These are phyloP conservation scores for Stichodactyla mertensii DNA, from an alignment of 64 coral and sea anemone genomes.

Conservation along the genomic window DNA sequence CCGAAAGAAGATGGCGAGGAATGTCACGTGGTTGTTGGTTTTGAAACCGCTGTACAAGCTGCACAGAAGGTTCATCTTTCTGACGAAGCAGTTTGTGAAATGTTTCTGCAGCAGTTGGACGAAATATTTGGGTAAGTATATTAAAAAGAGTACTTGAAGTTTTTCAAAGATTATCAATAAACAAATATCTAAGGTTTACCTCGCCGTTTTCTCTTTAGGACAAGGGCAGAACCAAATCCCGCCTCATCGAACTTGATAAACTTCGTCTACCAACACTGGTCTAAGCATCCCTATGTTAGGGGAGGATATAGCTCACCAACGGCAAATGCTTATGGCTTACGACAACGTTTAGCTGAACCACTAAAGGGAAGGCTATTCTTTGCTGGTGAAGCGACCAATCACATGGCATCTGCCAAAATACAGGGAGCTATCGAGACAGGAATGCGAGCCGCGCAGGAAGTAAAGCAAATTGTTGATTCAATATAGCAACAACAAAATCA, in stretches of 20 bases:
- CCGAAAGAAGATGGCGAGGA: conserved; percentile 36
- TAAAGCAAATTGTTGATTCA: no score
- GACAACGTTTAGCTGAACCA: conserved; percentile 26
- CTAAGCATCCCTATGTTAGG: conserved; percentile 64
- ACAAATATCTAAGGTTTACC: no score
- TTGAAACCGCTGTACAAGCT: conserved; percentile 67
- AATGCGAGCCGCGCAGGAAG: no score
- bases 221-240: no score
- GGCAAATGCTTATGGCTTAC: conserved; percentile 39
- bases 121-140: conserved; percentile 84
- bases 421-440: no score
- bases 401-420: no score
- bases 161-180: no score
- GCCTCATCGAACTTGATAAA: background rate
- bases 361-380: background rate
- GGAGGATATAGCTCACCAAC: conserved; percentile 77
- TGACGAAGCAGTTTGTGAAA: conserved; percentile 53
- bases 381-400: no score
- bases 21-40: conserved; percentile 77
- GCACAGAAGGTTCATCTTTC: conserved; percentile 53
- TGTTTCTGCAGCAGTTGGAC: conserved; percentile 69
- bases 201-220: no score
- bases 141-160: no score
- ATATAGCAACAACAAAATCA: no score
- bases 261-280: conserved; percentile 81